These are phyloP conservation scores for Chaetorhynchus papuensis DNA, from an alignment of 2,113 vertebrate genomes.

Conservation along the genomic window DNA sequence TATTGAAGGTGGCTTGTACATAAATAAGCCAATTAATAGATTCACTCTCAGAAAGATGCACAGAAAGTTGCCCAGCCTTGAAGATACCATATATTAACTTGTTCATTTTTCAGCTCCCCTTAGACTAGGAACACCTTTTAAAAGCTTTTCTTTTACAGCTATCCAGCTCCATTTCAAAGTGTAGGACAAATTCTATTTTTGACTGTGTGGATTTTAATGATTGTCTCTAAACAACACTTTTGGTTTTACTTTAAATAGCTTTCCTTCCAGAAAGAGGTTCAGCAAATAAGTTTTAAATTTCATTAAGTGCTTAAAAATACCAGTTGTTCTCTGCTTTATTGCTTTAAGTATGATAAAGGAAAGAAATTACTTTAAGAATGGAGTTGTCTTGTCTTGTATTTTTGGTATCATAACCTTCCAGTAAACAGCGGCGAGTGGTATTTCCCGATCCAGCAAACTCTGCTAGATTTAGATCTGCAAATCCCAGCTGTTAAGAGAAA, in stretches of 20 bases:
- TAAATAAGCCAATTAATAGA: not conserved
- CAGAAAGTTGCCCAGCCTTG: not conserved
- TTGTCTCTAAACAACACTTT: not conserved
- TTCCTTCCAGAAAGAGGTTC: not conserved
- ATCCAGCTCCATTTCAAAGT: not conserved
- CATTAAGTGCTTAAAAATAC: not conserved
- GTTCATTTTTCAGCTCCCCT: not conserved
- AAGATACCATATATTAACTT: not conserved
- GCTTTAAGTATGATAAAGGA: not conserved
- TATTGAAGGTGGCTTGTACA: not conserved
- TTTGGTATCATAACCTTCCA: constrained; percentile 97
- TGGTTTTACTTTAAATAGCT: not conserved
- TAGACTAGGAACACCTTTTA: not conserved
- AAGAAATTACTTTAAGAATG: constrained; percentile 88
- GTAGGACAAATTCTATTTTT: not conserved
- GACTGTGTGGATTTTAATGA: not conserved
- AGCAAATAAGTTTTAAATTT: not conserved
- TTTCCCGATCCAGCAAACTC: constrained; percentile 96
- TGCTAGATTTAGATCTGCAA: constrained; percentile 94
- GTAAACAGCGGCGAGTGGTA: constrained; percentile 87
- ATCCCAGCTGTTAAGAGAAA: constrained; percentile 86
- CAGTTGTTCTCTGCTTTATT: not conserved
- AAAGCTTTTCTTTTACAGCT: not conserved
- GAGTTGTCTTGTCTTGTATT: constrained; percentile 97
- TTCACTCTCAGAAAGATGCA: not conserved